These are phyloP conservation scores for Netelia fuscicornis DNA, from an alignment of 2,888 invertebrate genomes.

Conservation along the genomic window DNA sequence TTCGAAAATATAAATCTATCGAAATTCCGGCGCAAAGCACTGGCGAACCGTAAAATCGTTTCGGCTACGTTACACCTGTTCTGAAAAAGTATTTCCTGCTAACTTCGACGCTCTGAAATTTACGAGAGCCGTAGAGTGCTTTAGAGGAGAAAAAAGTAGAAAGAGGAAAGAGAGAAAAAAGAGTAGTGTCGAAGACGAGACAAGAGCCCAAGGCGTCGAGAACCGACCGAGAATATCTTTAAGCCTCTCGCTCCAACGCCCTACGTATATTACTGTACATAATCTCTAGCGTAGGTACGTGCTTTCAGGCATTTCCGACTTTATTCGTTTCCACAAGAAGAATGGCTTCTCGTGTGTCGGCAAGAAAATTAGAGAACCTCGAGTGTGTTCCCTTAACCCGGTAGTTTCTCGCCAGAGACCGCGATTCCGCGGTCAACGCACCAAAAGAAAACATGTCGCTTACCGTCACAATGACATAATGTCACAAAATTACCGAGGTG, in stretches of 20 bases:
- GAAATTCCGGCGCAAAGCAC: conserved; percentile 11
- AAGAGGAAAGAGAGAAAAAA: conserved; percentile 26
- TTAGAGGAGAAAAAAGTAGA: conserved; percentile 29
- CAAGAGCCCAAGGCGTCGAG: conserved; percentile 41
- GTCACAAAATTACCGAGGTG: not conserved
- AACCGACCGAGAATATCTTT: conserved; percentile 53
- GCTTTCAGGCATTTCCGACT: conserved; percentile 22
- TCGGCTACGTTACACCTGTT: conserved; percentile 53
- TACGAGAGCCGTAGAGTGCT: conserved; percentile 18
- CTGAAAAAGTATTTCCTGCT: conserved; percentile 55
- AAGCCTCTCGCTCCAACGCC: conserved; percentile 15
- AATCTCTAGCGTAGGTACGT: conserved; percentile 22
- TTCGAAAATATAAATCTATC: conserved; percentile 36
- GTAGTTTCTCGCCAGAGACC: not conserved
- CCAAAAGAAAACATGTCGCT: not conserved
- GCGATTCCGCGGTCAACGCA: not conserved
- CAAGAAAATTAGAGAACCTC: conserved; percentile 34
- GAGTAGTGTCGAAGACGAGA: conserved; percentile 27
- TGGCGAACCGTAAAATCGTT: conserved; percentile 58
- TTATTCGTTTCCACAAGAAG: conserved; percentile 38
- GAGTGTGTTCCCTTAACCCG: not conserved
- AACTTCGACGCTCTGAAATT: conserved; percentile 56
- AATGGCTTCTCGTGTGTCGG: conserved; percentile 33
- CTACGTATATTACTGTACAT: conserved; percentile 43
- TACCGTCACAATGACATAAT: not conserved